These are phyloP conservation scores for Papilio demoleus DNA, from an alignment of 2,888 invertebrate genomes.

Conservation along the genomic window DNA sequence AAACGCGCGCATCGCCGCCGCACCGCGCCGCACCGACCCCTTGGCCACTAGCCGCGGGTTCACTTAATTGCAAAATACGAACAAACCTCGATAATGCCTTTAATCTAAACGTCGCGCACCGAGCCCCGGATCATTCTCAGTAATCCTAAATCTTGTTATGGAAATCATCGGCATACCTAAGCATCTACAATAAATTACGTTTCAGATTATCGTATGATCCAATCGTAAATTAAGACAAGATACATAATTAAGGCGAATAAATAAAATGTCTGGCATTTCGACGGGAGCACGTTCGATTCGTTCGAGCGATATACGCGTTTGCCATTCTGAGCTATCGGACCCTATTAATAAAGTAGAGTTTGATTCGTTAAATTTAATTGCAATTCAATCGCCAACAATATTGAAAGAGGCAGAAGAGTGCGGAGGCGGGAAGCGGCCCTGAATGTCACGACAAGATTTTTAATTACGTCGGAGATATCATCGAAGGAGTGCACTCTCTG, in stretches of 20 bases:
- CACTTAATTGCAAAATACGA: slow-evolving; percentile 80
- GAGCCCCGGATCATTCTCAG: slow-evolving; percentile 68
- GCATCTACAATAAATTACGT: slow-evolving; percentile 81
- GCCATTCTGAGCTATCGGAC: slow-evolving; percentile 80
- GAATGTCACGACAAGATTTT: slow-evolving; percentile 84
- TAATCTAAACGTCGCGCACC: slow-evolving; percentile 66
- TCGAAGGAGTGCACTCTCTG: slow-evolving; percentile 76
- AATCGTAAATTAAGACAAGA: slow-evolving; percentile 85
- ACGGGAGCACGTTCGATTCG: slow-evolving; percentile 82
- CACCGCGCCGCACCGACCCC: slow-evolving; percentile 40
- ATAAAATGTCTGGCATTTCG: slow-evolving; percentile 84
- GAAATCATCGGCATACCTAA: slow-evolving; percentile 79
- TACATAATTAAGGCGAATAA: slow-evolving; percentile 84
- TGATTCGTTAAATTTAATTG: slow-evolving; percentile 81
- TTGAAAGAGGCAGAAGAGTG: slow-evolving; percentile 77
- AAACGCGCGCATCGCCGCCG: slow-evolving; percentile 68
- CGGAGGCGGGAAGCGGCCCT: slow-evolving; percentile 78
- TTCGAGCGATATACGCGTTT: slow-evolving; percentile 61
- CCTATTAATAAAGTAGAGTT: slow-evolving; percentile 81
- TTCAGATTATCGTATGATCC: slow-evolving; percentile 83
- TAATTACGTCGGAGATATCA: slow-evolving; percentile 82
- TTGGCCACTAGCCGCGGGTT: slow-evolving; percentile 61
- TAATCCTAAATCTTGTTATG: slow-evolving; percentile 82
- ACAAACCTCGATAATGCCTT: slow-evolving; percentile 78
- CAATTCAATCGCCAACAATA: slow-evolving; percentile 83